A percentile compares a stretch with the other conserved stretches of the same genome.
phyloP scores from a whole-genome alignment of 2,113 vertebrate species.

The Tricholaema leucomelas region DNA sequence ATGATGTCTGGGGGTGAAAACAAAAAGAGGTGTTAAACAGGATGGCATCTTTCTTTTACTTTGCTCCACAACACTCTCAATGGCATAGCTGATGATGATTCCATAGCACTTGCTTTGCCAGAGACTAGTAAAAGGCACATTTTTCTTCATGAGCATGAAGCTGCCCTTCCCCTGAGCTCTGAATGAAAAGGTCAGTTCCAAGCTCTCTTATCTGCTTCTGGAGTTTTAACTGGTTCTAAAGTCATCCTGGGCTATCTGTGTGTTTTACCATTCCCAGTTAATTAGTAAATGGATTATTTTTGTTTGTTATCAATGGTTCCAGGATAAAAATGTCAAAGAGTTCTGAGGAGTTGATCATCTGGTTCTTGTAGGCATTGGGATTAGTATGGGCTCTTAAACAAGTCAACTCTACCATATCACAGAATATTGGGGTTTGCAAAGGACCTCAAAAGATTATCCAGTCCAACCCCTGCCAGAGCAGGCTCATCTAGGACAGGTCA shows the following conservation, averaged over 20 bases:
- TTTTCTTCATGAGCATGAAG: neutral
- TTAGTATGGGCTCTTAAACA: neutral
- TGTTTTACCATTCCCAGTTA: neutral
- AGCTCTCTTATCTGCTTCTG: neutral
- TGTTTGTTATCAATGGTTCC: neutral
- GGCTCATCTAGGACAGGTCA: too few species aligned
- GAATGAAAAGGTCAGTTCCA: neutral
- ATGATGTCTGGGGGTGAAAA: constrained; percentile 84
- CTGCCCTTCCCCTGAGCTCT: neutral
- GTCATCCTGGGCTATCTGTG: neutral
- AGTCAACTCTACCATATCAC: neutral
- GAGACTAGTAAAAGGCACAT: neutral
- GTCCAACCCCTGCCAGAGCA: too few species aligned
- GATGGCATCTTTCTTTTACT: neutral
- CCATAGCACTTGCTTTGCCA: neutral
- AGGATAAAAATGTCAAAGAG: neutral
- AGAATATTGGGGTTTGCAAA: too few species aligned
- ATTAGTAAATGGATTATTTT: neutral
- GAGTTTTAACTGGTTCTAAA: neutral
- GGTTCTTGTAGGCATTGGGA: neutral
- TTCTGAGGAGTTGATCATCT: neutral
- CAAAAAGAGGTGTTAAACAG: neutral
- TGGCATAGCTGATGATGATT: neutral
- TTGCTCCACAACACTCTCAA: neutral
- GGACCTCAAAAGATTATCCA: too few species aligned